Conservation (phyloP, 2,888 invertebrate species). For the Acanthosepion lycidas region DNA sequence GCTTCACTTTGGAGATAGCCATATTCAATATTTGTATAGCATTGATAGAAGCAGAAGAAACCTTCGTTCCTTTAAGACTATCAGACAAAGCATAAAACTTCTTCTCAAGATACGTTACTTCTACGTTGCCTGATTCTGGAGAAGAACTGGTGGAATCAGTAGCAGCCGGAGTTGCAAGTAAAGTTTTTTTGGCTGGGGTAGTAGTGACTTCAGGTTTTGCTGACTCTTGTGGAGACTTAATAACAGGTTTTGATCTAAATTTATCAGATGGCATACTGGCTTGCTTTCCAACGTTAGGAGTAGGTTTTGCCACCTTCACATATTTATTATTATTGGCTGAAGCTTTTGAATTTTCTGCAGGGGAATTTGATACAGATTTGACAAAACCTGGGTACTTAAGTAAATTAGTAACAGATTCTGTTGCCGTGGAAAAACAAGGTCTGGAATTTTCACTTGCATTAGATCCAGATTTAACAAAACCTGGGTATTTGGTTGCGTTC, state of each 20-base stretch:
- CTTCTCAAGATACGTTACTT: slow-evolving; percentile 17
- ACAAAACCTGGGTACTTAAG: neutral
- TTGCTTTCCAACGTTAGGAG: neutral
- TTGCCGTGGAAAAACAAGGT: neutral
- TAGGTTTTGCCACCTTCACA: neutral
- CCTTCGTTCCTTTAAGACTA: neutral
- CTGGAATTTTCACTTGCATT: neutral
- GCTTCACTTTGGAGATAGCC: slow-evolving; percentile 56
- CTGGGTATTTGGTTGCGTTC: neutral
- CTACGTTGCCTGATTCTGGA: neutral
- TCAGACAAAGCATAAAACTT: slow-evolving; percentile 24
- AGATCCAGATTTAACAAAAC: neutral
- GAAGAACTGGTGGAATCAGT: neutral
- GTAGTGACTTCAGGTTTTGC: neutral
- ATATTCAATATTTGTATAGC: slow-evolving; percentile 52
- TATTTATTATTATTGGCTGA: neutral
- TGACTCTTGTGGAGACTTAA: neutral
- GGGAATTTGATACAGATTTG: neutral
- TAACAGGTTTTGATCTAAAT: neutral
- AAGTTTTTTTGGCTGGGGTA: neutral
- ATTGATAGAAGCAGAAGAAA: neutral
- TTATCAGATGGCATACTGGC: neutral
- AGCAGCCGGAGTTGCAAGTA: neutral
- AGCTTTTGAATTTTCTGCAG: neutral
- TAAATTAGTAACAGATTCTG: neutral